These are phyloP conservation scores for Erpetoichthys calabaricus DNA, from an alignment of 2,797 vertebrate genomes.

Conservation along the genomic window DNA sequence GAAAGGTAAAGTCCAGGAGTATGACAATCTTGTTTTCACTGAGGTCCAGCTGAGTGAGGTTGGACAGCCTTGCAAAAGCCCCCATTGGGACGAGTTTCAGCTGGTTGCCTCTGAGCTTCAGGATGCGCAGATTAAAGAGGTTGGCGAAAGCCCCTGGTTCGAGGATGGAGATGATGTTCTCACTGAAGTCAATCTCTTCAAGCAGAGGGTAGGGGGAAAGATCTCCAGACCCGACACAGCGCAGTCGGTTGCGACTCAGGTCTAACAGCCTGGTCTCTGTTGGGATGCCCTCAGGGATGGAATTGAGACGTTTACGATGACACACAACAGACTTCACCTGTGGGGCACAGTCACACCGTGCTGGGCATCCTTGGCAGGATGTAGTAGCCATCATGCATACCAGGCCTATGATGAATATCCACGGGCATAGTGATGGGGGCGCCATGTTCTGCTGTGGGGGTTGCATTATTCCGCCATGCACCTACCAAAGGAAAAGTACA, in stretches of 20 bases:
- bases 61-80: constrained; percentile 75
- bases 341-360: constrained; percentile 72
- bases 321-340: constrained; percentile 67
- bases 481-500: constrained; percentile 38
- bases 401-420: constrained; percentile 50
- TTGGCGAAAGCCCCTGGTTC: constrained; percentile 83
- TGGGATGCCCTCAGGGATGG: constrained; percentile 79
- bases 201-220: constrained; percentile 61
- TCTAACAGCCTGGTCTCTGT: constrained; percentile 73
- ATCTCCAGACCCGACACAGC: constrained; percentile 81
- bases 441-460: constrained; percentile 51
- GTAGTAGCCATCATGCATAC: constrained; percentile 38
- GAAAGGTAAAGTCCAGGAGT: constrained; percentile 85
- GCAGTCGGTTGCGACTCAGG: constrained; percentile 81
- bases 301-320: constrained; percentile 64
- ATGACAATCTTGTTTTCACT: constrained; percentile 93
- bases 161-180: constrained; percentile 80
- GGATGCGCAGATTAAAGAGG: constrained; percentile 64
- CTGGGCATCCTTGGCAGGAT: constrained; percentile 63
- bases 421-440: constrained; percentile 43
- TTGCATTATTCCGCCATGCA: constrained; percentile 49
- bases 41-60: constrained; percentile 83
- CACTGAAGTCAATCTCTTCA: constrained; percentile 85
- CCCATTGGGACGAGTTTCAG: constrained; percentile 84
- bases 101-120: constrained; percentile 77